A percentile compares a stretch with the other conserved stretches of the same genome.
Evolutionary conservation across 2,888 invertebrate genomes (phyloP).

Genomic region (Sesamia inferens): DNA sequence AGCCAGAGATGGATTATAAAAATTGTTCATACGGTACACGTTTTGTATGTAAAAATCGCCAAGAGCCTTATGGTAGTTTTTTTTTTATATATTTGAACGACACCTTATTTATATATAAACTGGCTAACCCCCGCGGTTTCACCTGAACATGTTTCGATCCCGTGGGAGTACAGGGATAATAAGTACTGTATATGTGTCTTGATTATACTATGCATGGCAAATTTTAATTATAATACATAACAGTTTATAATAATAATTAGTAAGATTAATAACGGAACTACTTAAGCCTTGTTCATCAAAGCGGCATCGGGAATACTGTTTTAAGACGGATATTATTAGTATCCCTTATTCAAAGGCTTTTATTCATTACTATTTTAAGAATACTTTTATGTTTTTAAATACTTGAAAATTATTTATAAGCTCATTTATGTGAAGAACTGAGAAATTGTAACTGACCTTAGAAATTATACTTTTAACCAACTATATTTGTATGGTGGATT

Average conservation of each 20-base stretch:
- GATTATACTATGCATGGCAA: no score
- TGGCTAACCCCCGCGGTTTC: no score
- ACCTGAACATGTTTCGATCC: no score
- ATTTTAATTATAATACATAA: no score
- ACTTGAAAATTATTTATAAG: constrained; percentile 19
- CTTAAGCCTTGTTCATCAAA: neutral
- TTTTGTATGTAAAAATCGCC: neutral
- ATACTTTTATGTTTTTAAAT: neutral
- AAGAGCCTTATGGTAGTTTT: neutral
- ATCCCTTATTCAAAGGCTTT: neutral
- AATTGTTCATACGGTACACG: neutral
- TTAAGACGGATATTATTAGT: neutral
- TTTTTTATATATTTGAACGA: constrained; percentile 18
- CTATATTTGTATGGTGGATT: neutral
- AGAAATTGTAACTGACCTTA: neutral
- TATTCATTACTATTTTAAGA: neutral
- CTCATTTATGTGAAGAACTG: neutral
- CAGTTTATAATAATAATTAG: no score
- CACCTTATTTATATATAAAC: neutral
- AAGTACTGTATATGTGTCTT: no score
- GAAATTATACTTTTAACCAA: neutral
- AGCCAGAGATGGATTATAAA: neutral
- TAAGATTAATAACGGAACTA: neutral
- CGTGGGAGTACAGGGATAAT: no score
- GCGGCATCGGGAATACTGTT: constrained; percentile 4